Evolutionary conservation across 2,888 invertebrate species (phyloP), one percentile per base, ranked within the genome.

Genomic region (Pterostichus madidus): DNA sequence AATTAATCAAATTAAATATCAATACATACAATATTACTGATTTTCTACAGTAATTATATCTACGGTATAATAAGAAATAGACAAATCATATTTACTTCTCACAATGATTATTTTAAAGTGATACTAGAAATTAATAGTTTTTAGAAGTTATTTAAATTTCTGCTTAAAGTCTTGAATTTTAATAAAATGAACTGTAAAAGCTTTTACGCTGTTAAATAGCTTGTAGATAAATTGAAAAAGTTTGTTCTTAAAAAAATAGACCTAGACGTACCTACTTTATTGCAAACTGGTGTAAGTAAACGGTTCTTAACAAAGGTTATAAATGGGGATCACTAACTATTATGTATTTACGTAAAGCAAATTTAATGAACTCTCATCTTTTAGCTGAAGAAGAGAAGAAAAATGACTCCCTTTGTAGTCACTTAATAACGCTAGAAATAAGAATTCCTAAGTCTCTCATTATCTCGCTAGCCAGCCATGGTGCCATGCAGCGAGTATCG

Each of bases 281-380:
- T 71, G 17, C 68, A 75, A 59, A 56, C 56, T 77, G 11, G 49
- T 79, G 49, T 24, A 78, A 79, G 64, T 46, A 64, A 49, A 52
- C 52, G 52, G 75, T 10, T 13, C 17, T 35, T 59, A 68, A 79
- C 46, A 53, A 46, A 46, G 61, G 59, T 61, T 78, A 80, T 73
- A 56, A 75, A 75, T 81, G 71, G 59, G 46, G 31, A 6, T 13
- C 61, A 75, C 46, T 39, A 75, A 56, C 81, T 81, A 80, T 81
- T 46, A 73, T 46, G 81, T 81, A 75, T 81, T 81, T 81, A 81
- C 59, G 81, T 31, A 75, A 13, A 81, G 68, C 31, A 68, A 64
- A 68, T 79, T 79, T 81, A 81, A 81, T 81, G 81, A 81, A 71
- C 59, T 75, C 73, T 75, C 81, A 75, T 75, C 75, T 56, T 81